Evolutionary conservation across 2,797 vertebrate genomes (phyloP), one percentile per base, ranked within the genome.

Genomic region (Pantherophis vulpinus): DNA sequence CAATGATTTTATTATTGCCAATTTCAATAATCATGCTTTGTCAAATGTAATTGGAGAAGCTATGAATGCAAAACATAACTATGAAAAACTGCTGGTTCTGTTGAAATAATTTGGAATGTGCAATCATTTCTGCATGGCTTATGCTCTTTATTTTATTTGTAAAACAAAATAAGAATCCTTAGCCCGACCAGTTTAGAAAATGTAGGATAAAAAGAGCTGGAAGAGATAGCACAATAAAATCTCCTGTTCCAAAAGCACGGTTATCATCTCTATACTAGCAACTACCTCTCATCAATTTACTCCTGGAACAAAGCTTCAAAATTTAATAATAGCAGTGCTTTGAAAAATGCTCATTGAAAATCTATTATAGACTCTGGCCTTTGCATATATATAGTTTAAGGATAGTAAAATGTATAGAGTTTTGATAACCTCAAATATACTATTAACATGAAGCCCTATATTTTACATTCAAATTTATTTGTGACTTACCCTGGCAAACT

Each of bases 401-500:
- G 5, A 74, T 37, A n/a, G 32, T 20, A 58, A 37, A 88, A 61
- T n/a, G 37, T 25, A 42, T 2, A 83, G 74, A 2, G 9, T 23
- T 47, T 83, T 56, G 9, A 14, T 56, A 61, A 29, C 12, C 66
- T 70, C 16, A 16, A 74, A 88, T 23, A 59, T 12, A 10, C 6
- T 32, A 23, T 92, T 79, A 54, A 32, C 1, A 18, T n/a, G 59
- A 66, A 9, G 2, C 6, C 79, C 8, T 58, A 70, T 9, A 9
- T 7, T 11, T 87, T 59, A 56, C 60, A 79, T 42, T 89, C 20
- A 58, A n/a, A 8, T 66, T 27, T 56, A 56, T 86, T 55, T 14
- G 25, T 60, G 58, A 93, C 97, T 98, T 98, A 99, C 99, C 99
- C 98, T 98, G 98, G 98, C 97, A 99, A 98, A 97, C 98, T 98